Evolutionary conservation across 2,888 invertebrate genomes (phyloP).

Genomic region (Aporophyla lueneburgensis): DNA sequence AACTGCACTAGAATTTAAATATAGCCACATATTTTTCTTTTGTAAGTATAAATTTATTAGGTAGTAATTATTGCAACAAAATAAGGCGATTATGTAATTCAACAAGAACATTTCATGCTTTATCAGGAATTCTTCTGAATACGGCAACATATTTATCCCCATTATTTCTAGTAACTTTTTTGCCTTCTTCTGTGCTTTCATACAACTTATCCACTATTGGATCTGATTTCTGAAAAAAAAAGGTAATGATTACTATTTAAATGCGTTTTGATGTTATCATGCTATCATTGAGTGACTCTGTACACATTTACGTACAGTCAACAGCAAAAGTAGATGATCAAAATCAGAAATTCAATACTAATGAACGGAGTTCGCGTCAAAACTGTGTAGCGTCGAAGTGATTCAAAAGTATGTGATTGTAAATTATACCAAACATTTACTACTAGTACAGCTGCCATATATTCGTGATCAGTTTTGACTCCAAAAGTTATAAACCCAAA

Average conservation of each 20-base stretch:
- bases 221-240: conserved; percentile 93
- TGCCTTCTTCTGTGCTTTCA: conserved; percentile 99
- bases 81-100: conserved; percentile 54
- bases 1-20: conserved; percentile 11
- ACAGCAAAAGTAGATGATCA: no score
- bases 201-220: conserved; percentile 97
- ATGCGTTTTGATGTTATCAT: not conserved
- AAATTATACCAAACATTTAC: no score
- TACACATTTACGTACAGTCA: no score
- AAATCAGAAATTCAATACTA: no score
- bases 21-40: conserved; percentile 25
- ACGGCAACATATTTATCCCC: conserved; percentile 98
- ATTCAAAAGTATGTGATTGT: no score
- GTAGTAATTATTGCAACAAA: conserved; percentile 46
- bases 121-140: conserved; percentile 92
- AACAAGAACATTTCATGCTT: conserved; percentile 55
- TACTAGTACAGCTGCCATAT: no score
- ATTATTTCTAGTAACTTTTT: conserved; percentile 98
- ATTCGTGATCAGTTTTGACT: no score
- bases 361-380: no score
- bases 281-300: no score
- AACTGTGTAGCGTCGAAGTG: no score
- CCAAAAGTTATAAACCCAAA: no score
- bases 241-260: not conserved
- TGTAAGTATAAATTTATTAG: conserved; percentile 54